Evolutionary conservation across 2,888 invertebrate species (phyloP), one percentile per base, ranked within the genome.

Genomic region (Hanleya hanleyi): DNA sequence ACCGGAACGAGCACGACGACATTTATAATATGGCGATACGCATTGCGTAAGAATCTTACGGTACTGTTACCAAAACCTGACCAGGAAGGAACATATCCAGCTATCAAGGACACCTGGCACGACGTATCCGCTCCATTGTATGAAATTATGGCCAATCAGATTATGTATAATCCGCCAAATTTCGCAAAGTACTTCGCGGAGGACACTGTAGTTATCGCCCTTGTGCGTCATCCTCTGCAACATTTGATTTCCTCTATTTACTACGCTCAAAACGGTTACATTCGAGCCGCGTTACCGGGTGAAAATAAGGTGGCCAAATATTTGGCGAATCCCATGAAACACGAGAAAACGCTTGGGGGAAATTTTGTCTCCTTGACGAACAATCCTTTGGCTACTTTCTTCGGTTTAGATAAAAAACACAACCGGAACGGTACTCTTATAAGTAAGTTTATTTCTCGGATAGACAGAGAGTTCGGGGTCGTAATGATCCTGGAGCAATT

Each of bases 391-490:
- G 15, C 32, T 29, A 15, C 29, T 7, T 57, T 29, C 26, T 26
- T 57, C 29, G 32, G 57, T 29, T 26, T 57, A 2, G 1, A 26
- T 4, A 4, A 26, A 57, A 57, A 26, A 57, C 1, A 57, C 26
- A 29, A 29, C 32, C 4, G 29, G 15, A 57, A 57, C 32, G 32
- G 26, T 18, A 32, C 4, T 12, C 18, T 22, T 29, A 26, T 57
- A 4, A 22, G 26, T 4, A 26, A 57, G 32, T 15, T 29, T 22
- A 57, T 57, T 29, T 29, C 22, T 26, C 12, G 12, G 15, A 57
- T 79, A 36, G 76, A 77, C 49, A 71, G 73, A 65, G 71, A 70
- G n/a, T 79, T 77, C 67, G 66, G 38, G 9, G 67, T 79, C 2
- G 79, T 79, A 0, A 71, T 79, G 1, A 35, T 75, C 9, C 75